Evolutionary conservation across 2,113 vertebrate species (phyloP).

Genomic region (Donacobius atricapilla): DNA sequence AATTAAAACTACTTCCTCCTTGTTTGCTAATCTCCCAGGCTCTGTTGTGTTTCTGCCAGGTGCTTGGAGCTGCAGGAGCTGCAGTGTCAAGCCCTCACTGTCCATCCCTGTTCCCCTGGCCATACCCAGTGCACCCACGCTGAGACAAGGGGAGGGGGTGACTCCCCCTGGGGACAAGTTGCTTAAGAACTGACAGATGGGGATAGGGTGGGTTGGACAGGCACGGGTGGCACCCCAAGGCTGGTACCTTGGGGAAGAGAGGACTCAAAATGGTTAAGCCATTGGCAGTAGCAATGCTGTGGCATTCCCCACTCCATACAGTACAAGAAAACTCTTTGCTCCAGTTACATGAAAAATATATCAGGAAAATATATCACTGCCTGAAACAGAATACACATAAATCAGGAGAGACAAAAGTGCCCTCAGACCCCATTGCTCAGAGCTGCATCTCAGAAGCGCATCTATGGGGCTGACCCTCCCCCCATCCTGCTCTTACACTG

Average conservation of each 20-base stretch:
- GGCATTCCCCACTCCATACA: not conserved
- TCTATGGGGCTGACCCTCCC: not conserved
- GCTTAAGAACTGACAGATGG: not conserved
- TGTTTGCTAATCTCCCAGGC: not conserved
- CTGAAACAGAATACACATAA: not conserved
- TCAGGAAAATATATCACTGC: not conserved
- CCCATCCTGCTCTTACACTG: not conserved
- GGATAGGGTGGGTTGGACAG: not conserved
- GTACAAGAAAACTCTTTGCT: not conserved
- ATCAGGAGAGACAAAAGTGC: not conserved
- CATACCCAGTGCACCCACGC: not conserved
- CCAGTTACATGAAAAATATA: not conserved
- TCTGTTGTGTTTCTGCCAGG: not conserved
- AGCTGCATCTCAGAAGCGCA: not conserved
- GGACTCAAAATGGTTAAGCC: not conserved
- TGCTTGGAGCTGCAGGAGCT: not conserved
- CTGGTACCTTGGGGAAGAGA: not conserved
- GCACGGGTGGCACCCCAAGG: fast-evolving
- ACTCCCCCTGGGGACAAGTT: not conserved
- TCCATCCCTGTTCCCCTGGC: not conserved
- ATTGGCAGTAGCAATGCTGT: not conserved
- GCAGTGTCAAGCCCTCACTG: not conserved
- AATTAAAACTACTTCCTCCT: not conserved
- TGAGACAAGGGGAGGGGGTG: not conserved
- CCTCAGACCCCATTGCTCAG: not conserved